phyloP scores from a whole-genome alignment of 2,888 invertebrate species.

The Drosophila eohydei region DNA sequence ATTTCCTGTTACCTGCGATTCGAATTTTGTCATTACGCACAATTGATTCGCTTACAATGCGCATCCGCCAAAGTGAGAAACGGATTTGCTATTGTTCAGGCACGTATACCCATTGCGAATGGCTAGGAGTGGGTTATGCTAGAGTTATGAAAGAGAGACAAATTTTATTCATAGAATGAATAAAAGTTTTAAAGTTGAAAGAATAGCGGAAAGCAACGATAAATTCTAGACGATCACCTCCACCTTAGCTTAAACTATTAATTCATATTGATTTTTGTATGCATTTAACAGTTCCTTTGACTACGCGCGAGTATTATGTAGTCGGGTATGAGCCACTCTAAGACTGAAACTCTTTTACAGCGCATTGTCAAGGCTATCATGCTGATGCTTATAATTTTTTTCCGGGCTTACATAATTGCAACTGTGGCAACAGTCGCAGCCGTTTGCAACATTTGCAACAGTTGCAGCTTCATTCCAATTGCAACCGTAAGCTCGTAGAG shows the following conservation, averaged over 20 bases:
- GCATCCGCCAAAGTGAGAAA: constrained; percentile 6
- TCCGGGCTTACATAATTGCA: constrained; percentile 16
- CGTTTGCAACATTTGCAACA: constrained; percentile 9
- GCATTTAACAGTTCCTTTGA: too few relatives aligned
- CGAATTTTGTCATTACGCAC: constrained; percentile 30
- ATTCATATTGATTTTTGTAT: too few relatives aligned
- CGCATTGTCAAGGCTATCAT: background rate
- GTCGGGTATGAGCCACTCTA: too few relatives aligned
- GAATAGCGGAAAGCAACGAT: too few relatives aligned
- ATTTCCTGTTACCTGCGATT: constrained; percentile 24
- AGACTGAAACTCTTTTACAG: background rate
- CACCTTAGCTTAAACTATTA: too few relatives aligned
- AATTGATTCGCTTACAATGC: constrained; percentile 27
- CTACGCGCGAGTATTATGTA: too few relatives aligned
- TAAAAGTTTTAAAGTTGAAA: too few relatives aligned
- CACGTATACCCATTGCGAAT: background rate
- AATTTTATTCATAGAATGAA: too few relatives aligned
- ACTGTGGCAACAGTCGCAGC: constrained; percentile 7
- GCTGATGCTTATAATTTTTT: background rate
- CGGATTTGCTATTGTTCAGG: background rate
- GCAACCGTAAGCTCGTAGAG: background rate
- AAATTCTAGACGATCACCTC: too few relatives aligned
- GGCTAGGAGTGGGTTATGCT: background rate
- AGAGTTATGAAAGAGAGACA: background rate
- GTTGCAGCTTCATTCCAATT: constrained; percentile 5